Conservation (phyloP, 2,888 invertebrate species). For the Palloptera scutellata region DNA sequence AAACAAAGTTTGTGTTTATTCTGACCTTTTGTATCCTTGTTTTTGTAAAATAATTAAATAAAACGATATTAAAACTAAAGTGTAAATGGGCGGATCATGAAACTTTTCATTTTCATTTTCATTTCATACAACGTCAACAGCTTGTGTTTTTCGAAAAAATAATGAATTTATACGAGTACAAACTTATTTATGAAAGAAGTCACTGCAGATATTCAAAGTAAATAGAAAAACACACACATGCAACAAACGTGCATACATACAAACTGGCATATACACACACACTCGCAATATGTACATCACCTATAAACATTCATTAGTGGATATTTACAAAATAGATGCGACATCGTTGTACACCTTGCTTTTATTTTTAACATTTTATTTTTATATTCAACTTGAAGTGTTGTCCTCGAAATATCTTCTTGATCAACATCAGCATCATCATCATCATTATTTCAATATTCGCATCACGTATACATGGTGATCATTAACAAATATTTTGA, state of each 20-base stretch:
- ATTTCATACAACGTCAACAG: too few relatives aligned
- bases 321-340: too few relatives aligned
- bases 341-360: conserved; percentile 36
- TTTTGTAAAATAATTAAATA: too few relatives aligned
- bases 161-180: too few relatives aligned
- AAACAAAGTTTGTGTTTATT: too few relatives aligned
- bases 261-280: not conserved
- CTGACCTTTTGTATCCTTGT: too few relatives aligned
- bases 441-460: not conserved
- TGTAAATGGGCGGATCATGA: too few relatives aligned
- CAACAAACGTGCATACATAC: not conserved
- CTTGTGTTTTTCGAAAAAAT: too few relatives aligned
- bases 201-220: not conserved
- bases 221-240: not conserved
- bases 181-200: too few relatives aligned
- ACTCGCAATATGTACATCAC: not conserved
- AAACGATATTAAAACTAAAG: too few relatives aligned
- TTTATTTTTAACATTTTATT: conserved; percentile 33
- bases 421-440: conserved; percentile 12
- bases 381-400: conserved; percentile 29
- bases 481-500: not conserved
- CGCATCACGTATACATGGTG: not conserved
- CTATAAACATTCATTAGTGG: not conserved
- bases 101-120: too few relatives aligned
- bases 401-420: conserved; percentile 30